Percentiles rank a stretch among this genome's conserved stretches.
phyloP scores from a whole-genome alignment of 2,888 invertebrate genomes.

The Ophion obscuratus region DNA sequence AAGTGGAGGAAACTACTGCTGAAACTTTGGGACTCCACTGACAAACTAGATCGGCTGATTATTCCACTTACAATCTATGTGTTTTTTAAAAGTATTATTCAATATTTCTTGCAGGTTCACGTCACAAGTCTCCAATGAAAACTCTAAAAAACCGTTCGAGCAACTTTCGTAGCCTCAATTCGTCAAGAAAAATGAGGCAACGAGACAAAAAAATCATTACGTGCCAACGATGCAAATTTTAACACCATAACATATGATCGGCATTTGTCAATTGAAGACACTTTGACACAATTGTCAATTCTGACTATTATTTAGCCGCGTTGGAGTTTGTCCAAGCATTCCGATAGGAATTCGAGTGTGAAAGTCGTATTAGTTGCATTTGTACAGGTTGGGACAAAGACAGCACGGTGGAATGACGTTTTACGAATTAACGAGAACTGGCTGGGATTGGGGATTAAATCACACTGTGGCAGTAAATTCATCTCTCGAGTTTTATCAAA shows the following conservation, averaged over 20 bases:
- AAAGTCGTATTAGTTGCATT: constrained; percentile 34
- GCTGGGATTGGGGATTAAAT: background rate
- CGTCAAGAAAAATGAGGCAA: background rate
- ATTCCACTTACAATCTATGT: too few relatives aligned
- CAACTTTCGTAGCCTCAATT: background rate
- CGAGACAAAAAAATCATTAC: background rate
- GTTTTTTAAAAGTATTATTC: too few relatives aligned
- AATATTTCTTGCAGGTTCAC: too few relatives aligned
- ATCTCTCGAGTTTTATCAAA: constrained; percentile 26
- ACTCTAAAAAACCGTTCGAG: background rate
- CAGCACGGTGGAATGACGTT: constrained; percentile 38
- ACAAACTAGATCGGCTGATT: too few relatives aligned
- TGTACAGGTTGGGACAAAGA: constrained; percentile 28
- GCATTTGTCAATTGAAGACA: background rate
- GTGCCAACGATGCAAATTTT: background rate
- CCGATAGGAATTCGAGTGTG: background rate
- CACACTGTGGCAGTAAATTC: constrained; percentile 21
- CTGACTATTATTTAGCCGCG: background rate
- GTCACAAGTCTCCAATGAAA: too few relatives aligned
- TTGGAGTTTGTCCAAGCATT: background rate
- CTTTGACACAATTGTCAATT: constrained; percentile 8
- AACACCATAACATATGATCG: background rate
- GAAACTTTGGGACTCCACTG: too few relatives aligned
- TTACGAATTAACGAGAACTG: constrained; percentile 49
- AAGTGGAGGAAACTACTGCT: background rate